A percentile compares a stretch with the other conserved stretches of the same genome.
Conservation (phyloP, 2,888 invertebrate genomes). For the Cerceris rybyensis region DNA sequence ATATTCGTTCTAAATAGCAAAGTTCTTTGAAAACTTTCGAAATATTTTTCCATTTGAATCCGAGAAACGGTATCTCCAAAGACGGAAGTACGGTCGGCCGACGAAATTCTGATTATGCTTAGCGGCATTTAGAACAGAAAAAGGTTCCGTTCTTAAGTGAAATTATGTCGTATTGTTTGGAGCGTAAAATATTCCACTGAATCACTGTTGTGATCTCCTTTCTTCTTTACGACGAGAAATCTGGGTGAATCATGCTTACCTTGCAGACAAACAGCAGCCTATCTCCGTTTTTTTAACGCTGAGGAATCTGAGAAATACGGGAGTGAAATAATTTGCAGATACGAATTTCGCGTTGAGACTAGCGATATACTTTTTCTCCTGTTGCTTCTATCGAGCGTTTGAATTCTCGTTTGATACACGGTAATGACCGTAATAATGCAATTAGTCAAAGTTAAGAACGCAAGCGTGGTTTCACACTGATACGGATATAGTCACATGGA, state of each 20-base stretch:
- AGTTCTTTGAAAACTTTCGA: constrained; percentile 45
- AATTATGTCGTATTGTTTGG: constrained; percentile 32
- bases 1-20: constrained; percentile 25
- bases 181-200: constrained; percentile 22
- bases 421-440: neutral
- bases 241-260: constrained; percentile 42
- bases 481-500: constrained; percentile 37
- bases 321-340: neutral
- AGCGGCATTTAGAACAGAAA: constrained; percentile 28
- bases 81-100: constrained; percentile 37
- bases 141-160: constrained; percentile 32
- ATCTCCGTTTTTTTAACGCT: constrained; percentile 1
- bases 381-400: too few species aligned
- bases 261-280: neutral
- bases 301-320: neutral
- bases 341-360: too few species aligned
- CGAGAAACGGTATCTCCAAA: constrained; percentile 36
- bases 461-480: constrained; percentile 5
- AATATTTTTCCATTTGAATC: constrained; percentile 53
- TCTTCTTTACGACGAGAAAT: constrained; percentile 40
- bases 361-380: too few species aligned
- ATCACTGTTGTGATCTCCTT: constrained; percentile 29
- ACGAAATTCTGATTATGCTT: constrained; percentile 28
- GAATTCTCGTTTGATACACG: neutral
- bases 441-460: constrained; percentile 31